Evolutionary conservation across 2,113 vertebrate genomes (phyloP).

Genomic region (Brienomyrus brachyistius): DNA sequence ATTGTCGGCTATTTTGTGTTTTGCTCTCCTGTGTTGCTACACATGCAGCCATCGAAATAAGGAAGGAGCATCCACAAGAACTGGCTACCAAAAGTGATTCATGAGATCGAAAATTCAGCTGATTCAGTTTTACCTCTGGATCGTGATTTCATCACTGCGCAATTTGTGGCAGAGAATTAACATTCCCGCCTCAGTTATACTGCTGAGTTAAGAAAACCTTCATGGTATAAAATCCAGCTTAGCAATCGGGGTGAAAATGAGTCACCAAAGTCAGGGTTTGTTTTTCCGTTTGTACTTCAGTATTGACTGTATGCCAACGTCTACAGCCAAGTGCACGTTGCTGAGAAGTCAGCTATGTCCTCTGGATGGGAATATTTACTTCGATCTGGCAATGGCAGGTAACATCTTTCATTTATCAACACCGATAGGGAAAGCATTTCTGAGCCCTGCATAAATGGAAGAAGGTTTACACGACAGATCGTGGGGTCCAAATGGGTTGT

Average conservation of each 20-base stretch:
- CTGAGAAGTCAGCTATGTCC: constrained; percentile 15
- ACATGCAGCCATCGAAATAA: not conserved
- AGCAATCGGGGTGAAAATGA: not conserved
- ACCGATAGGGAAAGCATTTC: constrained; percentile 19
- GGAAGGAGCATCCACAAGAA: not conserved
- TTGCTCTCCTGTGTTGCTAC: not conserved
- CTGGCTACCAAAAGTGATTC: not conserved
- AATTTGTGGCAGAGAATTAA: not conserved
- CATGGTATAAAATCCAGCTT: not conserved
- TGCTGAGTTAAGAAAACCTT: not conserved
- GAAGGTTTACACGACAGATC: constrained; percentile 19
- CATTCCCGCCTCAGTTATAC: not conserved
- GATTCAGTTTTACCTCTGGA: not conserved
- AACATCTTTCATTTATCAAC: not conserved
- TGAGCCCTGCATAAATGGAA: constrained; percentile 15
- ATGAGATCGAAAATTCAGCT: not conserved
- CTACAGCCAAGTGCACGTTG: constrained; percentile 8
- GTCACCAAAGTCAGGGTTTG: not conserved
- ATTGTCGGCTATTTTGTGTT: not conserved
- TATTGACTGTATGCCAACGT: constrained; percentile 3
- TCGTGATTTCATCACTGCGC: not conserved
- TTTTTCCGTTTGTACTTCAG: constrained; percentile 16
- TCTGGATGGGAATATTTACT: constrained; percentile 6
- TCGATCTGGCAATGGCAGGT: not conserved
- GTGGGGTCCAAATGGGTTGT: constrained; percentile 10